Evolutionary conservation across 1,140 invertebrate species (phyloP).

Genomic region (Atta cephalotes): DNA sequence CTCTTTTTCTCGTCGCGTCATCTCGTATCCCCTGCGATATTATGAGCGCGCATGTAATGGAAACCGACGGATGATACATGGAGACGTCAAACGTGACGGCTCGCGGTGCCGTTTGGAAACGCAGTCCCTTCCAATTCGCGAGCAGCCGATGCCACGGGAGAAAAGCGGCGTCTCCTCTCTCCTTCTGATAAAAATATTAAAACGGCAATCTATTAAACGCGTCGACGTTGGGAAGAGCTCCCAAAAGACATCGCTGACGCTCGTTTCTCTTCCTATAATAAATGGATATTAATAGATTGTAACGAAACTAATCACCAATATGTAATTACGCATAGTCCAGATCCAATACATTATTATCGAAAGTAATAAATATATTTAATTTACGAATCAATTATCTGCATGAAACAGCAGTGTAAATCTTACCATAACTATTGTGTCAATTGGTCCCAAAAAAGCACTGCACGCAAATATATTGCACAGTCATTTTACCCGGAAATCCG

Average conservation of each 20-base stretch:
- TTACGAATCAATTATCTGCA: background rate
- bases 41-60: constrained; percentile 79
- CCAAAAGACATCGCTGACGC: constrained; percentile 24
- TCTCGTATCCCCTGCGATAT: constrained; percentile 78
- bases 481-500: constrained; percentile 60
- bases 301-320: constrained; percentile 3
- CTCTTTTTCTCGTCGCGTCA: constrained; percentile 60
- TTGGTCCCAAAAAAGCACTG: constrained; percentile 29
- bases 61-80: constrained; percentile 84
- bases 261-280: constrained; percentile 34
- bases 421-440: background rate
- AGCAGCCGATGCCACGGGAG: constrained; percentile 16
- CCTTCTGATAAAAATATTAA: constrained; percentile 51
- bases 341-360: background rate
- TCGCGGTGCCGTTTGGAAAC: constrained; percentile 64
- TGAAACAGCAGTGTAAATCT: background rate
- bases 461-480: constrained; percentile 49
- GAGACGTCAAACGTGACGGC: constrained; percentile 79
- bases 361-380: background rate
- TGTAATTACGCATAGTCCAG: background rate
- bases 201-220: constrained; percentile 57
- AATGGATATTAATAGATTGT: constrained; percentile 25
- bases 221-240: constrained; percentile 26
- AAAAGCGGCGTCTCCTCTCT: constrained; percentile 15
- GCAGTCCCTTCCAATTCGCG: constrained; percentile 49